A percentile compares a stretch with the other conserved stretches of the same genome.
Conservation (phyloP, 2,797 vertebrate genomes). For the Pogoniulus pusillus region DNA sequence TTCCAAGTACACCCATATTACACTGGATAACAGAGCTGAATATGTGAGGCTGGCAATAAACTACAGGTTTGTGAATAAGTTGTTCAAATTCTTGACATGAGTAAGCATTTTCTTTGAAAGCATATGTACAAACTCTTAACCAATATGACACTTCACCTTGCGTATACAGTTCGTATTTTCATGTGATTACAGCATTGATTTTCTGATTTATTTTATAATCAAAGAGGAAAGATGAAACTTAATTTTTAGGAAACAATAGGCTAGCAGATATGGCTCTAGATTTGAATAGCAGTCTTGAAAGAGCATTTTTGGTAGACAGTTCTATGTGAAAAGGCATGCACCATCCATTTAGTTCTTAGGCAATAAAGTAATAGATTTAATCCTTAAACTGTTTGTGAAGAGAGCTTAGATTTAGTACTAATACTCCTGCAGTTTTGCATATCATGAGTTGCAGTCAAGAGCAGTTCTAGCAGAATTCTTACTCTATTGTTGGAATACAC, state of each 20-base stretch:
- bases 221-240: not conserved
- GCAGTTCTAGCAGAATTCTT: not conserved
- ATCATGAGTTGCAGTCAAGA: not conserved
- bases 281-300: not conserved
- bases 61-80: slow-evolving; percentile 85
- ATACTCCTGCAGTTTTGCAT: not conserved
- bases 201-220: not conserved
- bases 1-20: slow-evolving; percentile 95
- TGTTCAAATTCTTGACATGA: not conserved
- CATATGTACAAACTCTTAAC: not conserved
- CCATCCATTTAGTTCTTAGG: not conserved
- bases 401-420: not conserved
- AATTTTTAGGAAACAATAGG: not conserved
- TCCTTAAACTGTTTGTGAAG: not conserved
- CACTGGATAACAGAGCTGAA: slow-evolving; percentile 92
- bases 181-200: not conserved
- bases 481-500: not conserved
- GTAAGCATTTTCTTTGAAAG: not conserved
- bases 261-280: not conserved
- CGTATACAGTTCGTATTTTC: not conserved
- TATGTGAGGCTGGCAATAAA: slow-evolving; percentile 96
- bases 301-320: not conserved
- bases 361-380: not conserved
- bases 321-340: not conserved
- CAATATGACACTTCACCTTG: not conserved